Conservation (phyloP, 2,113 vertebrate genomes). For the Ageneiosus marmoratus region DNA sequence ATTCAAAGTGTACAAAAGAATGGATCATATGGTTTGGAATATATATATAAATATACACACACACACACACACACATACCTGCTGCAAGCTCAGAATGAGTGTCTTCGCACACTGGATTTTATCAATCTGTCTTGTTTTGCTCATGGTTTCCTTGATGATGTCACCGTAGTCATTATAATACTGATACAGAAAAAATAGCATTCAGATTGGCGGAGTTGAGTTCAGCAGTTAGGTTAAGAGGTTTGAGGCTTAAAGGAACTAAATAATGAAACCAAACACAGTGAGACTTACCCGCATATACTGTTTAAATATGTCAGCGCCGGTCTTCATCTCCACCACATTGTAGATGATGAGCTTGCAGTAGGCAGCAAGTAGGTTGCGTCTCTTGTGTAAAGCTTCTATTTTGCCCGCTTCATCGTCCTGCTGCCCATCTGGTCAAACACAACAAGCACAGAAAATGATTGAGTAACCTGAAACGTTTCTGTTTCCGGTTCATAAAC, state of each 20-base stretch:
- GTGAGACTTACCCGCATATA: constrained; percentile 89
- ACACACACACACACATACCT: constrained; percentile 80
- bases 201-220: neutral
- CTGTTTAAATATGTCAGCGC: constrained; percentile 98
- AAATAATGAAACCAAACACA: neutral
- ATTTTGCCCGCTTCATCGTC: constrained; percentile 98
- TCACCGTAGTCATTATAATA: constrained; percentile 99
- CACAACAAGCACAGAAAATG: neutral
- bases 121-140: constrained; percentile 97
- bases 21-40: neutral
- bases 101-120: constrained; percentile 99
- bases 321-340: constrained; percentile 98
- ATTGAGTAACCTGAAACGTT: neutral
- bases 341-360: constrained; percentile 99
- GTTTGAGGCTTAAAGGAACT: neutral
- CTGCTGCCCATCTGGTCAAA: constrained; percentile 88
- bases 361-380: constrained; percentile 96
- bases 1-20: neutral
- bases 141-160: constrained; percentile 99
- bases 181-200: constrained; percentile 63
- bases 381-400: constrained; percentile 97
- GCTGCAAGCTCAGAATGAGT: constrained; percentile 96
- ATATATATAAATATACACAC: too few relatives aligned
- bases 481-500: neutral
- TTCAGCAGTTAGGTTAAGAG: neutral